A percentile compares a stretch with the other conserved stretches of the same genome.
phyloP scores from a whole-genome alignment of 2,797 vertebrate species.

The Poecilia velifera region DNA sequence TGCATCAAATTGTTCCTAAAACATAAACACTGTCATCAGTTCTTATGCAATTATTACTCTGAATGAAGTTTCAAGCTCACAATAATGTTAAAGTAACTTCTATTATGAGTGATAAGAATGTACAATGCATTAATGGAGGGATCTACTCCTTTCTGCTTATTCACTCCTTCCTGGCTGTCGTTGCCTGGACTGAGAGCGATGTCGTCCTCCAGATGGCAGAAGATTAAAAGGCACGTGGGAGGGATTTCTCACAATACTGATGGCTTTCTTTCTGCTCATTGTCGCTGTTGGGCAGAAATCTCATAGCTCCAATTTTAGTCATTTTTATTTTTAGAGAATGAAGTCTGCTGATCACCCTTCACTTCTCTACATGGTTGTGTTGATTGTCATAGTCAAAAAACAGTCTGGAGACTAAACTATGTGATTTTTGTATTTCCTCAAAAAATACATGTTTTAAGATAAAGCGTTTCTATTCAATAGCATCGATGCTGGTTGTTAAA shows the following conservation, averaged over 20 bases:
- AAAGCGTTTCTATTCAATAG: not conserved
- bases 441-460: no score
- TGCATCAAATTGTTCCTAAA: not conserved
- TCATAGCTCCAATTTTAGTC: not conserved
- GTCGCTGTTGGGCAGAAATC: not conserved
- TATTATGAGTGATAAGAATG: not conserved
- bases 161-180: not conserved
- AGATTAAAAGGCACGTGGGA: conserved; percentile 1
- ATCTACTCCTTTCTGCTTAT: not conserved
- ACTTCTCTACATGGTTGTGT: not conserved
- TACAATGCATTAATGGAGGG: not conserved
- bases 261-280: not conserved
- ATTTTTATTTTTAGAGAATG: not conserved
- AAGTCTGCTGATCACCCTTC: not conserved
- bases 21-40: not conserved
- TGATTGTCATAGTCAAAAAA: not conserved
- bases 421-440: no score
- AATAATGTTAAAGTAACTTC: not conserved
- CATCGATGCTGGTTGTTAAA: not conserved
- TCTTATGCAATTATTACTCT: not conserved
- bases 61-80: not conserved
- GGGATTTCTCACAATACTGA: not conserved
- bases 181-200: not conserved
- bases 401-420: not conserved
- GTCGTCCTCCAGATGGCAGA: not conserved